phyloP scores from a whole-genome alignment of 2,113 vertebrate genomes.

The Arothron firmamentum region DNA sequence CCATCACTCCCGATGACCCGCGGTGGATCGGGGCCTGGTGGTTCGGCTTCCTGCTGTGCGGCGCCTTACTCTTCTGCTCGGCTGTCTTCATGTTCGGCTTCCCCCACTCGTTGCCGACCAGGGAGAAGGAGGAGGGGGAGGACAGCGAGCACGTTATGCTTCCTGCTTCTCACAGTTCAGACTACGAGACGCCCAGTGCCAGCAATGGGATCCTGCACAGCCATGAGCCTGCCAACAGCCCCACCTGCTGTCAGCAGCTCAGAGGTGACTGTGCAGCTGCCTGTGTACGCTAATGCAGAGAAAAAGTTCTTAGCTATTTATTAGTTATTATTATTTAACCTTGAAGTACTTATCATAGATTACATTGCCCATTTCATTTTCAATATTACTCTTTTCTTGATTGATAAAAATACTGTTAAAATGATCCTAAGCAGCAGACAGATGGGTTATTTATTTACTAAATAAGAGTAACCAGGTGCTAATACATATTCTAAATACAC shows the following conservation, averaged over 20 bases:
- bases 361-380: too few relatives aligned
- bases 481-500: too few relatives aligned
- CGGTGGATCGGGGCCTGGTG: conserved; percentile 99
- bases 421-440: too few relatives aligned
- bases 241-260: conserved; percentile 93
- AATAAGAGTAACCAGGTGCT: background rate
- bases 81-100: conserved; percentile 97
- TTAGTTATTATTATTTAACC: too few relatives aligned
- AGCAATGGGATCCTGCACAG: conserved; percentile 83
- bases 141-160: conserved; percentile 95
- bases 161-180: conserved; percentile 68
- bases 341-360: too few relatives aligned
- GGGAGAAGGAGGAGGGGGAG: conserved; percentile 66
- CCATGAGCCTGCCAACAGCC: conserved; percentile 74
- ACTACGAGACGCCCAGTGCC: conserved; percentile 83
- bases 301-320: too few relatives aligned
- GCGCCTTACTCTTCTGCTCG: conserved; percentile 96
- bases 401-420: too few relatives aligned
- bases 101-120: conserved; percentile 84
- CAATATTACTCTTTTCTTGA: too few relatives aligned
- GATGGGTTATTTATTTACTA: background rate
- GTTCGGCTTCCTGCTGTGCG: conserved; percentile 96
- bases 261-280: conserved; percentile 75
- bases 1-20: conserved; percentile 92
- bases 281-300: background rate